Evolutionary conservation across 2,888 invertebrate species (phyloP), one percentile per base, ranked within the genome.

Genomic region (Escarpia spicata): DNA sequence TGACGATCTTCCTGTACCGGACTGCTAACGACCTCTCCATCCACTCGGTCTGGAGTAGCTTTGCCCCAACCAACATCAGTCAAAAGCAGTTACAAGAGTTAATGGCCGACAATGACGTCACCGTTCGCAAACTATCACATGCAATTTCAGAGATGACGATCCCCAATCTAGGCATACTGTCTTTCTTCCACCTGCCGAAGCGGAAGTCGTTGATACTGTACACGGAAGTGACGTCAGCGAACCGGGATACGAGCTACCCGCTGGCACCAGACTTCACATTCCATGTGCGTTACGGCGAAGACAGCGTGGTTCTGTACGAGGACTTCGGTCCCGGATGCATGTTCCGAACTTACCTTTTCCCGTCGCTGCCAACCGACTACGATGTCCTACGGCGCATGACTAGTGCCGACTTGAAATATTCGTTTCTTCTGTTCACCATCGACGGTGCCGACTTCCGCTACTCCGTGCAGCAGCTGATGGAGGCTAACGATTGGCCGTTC

Each of bases 181-280:
- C 44, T 52, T 93, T 93, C 75, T 93, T 58, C 91, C 92, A 92
- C 26, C 91, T 94, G 52, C 93, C 94, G 44, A 93, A 92, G 44
- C 91, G 93, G n/a, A 90, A 90, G n/a, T 91, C 58, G 37, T 58
- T 37, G 19, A 26, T 15, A 15, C 58, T 90, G 8, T 94, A 91
- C 92, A 93, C 93, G 0, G 94, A 94, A 92, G 92, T 94, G 2
- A 94, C 94, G 43, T 92, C 93, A 12, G 94, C 94, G 12, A 94
- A 94, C 91, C 92, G 94, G 31, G 93, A 94, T 91, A 94, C 94
- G 2, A 92, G 93, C 15, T 93, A 93, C 75, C 94, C 94, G 6
- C 92, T 94, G 26, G 93, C 94, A 15, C 94, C 94, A 43, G 94
- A 94, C 91, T 94, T 94, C 91, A 94, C 94, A 31, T 94, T 94